Percentiles rank a stretch among this genome's conserved stretches.
Evolutionary conservation across 2,113 vertebrate species (phyloP).

Genomic region (Hirundichthys speculiger): DNA sequence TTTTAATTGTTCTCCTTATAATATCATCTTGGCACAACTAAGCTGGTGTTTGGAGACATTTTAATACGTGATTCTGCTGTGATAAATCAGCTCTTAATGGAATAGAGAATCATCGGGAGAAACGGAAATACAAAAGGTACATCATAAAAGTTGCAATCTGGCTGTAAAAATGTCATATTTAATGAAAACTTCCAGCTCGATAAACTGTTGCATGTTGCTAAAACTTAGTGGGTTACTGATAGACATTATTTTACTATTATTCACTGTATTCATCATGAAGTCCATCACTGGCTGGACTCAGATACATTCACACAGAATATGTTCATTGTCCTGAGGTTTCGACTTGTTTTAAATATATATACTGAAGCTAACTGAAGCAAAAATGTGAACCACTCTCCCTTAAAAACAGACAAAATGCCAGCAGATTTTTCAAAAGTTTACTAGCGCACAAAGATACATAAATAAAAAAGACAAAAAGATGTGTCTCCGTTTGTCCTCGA

Average conservation of each 20-base stretch:
- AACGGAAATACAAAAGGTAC: slow-evolving; percentile 18
- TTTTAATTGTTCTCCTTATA: slow-evolving; percentile 1
- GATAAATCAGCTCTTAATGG: slow-evolving; percentile 9
- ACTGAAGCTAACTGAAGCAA: too few relatives aligned
- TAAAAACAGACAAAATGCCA: slow-evolving; percentile 1
- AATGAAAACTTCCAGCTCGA: slow-evolving; percentile 13
- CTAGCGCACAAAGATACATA: too few relatives aligned
- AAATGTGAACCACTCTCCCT: background rate
- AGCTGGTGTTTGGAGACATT: background rate
- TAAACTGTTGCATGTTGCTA: slow-evolving; percentile 22
- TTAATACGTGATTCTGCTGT: background rate
- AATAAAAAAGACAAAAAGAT: too few relatives aligned
- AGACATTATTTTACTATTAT: background rate
- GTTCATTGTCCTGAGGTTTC: too few relatives aligned
- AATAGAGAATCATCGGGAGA: background rate
- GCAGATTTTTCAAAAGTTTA: too few relatives aligned
- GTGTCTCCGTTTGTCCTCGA: too few relatives aligned
- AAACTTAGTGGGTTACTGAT: too few relatives aligned
- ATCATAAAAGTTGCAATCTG: slow-evolving; percentile 22
- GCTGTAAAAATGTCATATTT: slow-evolving; percentile 42
- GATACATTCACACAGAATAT: too few relatives aligned
- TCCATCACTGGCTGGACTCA: too few relatives aligned
- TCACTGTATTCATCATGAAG: background rate
- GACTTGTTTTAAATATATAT: too few relatives aligned
- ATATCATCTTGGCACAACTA: slow-evolving; percentile 8